Evolutionary conservation across 2,113 vertebrate species (phyloP), one percentile per base, ranked within the genome.

Genomic region (Oceanites oceanicus): DNA sequence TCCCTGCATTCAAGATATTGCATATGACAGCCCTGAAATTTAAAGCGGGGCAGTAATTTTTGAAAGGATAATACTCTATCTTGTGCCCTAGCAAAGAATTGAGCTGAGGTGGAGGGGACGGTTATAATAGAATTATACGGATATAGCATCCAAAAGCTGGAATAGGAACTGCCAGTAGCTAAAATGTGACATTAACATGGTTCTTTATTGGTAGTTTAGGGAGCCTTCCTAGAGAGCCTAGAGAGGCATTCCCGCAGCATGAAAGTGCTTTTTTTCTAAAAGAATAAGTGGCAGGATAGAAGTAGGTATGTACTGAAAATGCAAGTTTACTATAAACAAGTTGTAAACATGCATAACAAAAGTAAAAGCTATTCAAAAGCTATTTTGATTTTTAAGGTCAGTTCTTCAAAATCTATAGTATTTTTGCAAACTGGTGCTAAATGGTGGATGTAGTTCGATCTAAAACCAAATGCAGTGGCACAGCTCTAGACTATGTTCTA

Each of bases 1-100:
- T 89, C 21, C n/a, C 34, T 63, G 6, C 8, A 34, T 80, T 93
- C 52, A 74, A 80, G 59, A 56, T 59, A 71, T 34, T 77, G 59
- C 47, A 29, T 77, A 14, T 81, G 88, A 84, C 88, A 96, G 76
- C 75, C 79, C 50, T 94, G 85, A 94, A 83, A 93, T 93, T 59
- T 83, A 86, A 94, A 96, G 50, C 82, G 80, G 68, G 90, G 29
- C 44, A 91, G 79, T 90, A 77, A 71, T 84, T 94, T 95, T 74
- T 73, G 49, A 88, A 90, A 71, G 30, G 56, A 66, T 83, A 90
- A 90, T 86, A 40, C 26, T 63, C 50, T 80, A 9, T 70, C 75
- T 93, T 71, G 23, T 77, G 72, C 82, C 34, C 19, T 63, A 52
- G 72, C 20, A 67, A 77, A 92, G 55, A 71, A 73, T 1, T 62